Percentiles rank a stretch among this genome's conserved stretches.
These are phyloP conservation scores for Acanthaster planci DNA, from an alignment of 35 echinoderm and acorn worm species.

Conservation along the genomic window DNA sequence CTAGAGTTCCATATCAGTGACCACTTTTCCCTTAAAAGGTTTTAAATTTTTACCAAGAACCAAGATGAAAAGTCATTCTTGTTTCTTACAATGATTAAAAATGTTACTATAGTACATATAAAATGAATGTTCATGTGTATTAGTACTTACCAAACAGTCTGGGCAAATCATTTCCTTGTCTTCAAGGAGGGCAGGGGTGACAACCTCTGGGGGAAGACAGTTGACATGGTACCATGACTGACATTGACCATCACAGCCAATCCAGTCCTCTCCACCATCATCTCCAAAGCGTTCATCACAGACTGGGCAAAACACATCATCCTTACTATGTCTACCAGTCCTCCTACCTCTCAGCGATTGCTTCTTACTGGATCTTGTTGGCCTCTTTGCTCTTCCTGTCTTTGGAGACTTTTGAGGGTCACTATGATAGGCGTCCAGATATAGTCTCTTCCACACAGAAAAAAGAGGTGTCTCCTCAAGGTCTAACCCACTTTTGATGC, in stretches of 20 bases:
- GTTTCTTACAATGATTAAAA: no score
- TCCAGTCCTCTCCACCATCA: slow-evolving; percentile 18
- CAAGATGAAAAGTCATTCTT: no score
- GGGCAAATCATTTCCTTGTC: slow-evolving; percentile 16
- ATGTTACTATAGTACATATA: no score
- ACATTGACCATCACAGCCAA: slow-evolving; percentile 11
- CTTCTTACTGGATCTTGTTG: neutral
- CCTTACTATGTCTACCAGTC: neutral
- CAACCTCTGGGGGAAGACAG: slow-evolving; percentile 19
- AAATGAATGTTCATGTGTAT: no score
- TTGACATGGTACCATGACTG: slow-evolving; percentile 15
- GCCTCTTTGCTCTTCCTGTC: neutral
- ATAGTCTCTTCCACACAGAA: slow-evolving; percentile 19
- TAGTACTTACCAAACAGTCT: neutral
- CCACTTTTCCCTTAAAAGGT: no score
- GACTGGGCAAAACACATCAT: slow-evolving; percentile 12
- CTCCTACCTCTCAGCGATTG: neutral
- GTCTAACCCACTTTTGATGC: slow-evolving; percentile 3
- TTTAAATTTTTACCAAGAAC: no score
- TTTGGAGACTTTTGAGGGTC: neutral
- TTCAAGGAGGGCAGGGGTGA: neutral
- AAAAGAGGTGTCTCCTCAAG: slow-evolving; percentile 13
- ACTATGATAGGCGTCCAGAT: neutral
- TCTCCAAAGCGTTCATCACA: neutral
- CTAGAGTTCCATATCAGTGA: no score